Percentiles rank a stretch among this genome's conserved stretches.
phyloP scores from a whole-genome alignment of 2,113 vertebrate species.

The Arothron firmamentum region DNA sequence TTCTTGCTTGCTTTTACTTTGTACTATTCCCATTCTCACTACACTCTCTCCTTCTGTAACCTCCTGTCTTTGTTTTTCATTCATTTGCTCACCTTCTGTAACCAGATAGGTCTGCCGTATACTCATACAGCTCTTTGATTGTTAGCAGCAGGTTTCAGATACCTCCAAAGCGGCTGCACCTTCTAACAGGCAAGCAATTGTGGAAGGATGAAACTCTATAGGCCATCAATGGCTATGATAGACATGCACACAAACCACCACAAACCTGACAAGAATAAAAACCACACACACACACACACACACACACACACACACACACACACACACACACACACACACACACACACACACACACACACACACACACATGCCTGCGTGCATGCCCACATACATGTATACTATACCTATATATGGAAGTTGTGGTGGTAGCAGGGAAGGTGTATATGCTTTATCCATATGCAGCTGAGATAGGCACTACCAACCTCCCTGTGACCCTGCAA shows the following conservation, averaged over 20 bases:
- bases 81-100: conserved; percentile 56
- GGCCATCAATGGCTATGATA: conserved; percentile 61
- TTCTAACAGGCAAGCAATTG: conserved; percentile 75
- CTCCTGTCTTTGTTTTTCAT: conserved; percentile 60
- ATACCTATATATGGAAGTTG: background rate
- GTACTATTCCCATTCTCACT: conserved; percentile 21
- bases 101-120: conserved; percentile 69
- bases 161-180: conserved; percentile 63
- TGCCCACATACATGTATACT: background rate
- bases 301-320: background rate
- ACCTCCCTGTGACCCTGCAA: no score
- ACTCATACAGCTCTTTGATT: conserved; percentile 73
- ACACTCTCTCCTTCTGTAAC: conserved; percentile 41
- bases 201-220: conserved; percentile 68
- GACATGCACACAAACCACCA: conserved; percentile 22
- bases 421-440: no score
- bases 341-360: background rate
- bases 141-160: conserved; percentile 75
- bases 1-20: conserved; percentile 29
- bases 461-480: no score
- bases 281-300: background rate
- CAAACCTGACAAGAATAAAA: background rate
- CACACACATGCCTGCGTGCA: background rate
- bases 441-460: no score
- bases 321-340: background rate